phyloP scores from a whole-genome alignment of 2,797 vertebrate genomes.

The Rhinella marina region DNA sequence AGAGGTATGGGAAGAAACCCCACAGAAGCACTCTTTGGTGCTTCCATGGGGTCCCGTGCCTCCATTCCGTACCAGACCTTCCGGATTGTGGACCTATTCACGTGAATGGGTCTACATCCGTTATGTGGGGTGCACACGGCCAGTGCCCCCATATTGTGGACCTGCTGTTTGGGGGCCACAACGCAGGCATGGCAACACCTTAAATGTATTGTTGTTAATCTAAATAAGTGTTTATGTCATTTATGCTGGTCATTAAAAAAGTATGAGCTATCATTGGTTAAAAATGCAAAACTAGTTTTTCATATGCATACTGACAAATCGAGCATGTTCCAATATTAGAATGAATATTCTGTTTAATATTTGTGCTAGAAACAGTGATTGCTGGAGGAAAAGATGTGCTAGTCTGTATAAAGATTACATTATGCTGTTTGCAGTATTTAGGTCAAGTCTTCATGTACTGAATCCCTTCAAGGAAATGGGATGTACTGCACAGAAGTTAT shows the following conservation, averaged over 20 bases:
- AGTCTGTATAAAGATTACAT: constrained; percentile 49
- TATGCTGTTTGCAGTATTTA: constrained; percentile 57
- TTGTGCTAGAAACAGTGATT: constrained; percentile 2
- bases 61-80: no score
- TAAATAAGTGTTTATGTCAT: not conserved
- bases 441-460: constrained; percentile 54
- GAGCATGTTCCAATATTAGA: constrained; percentile 1
- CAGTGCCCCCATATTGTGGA: no score
- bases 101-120: no score
- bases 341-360: not conserved
- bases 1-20: no score
- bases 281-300: not conserved
- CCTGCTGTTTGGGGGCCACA: no score
- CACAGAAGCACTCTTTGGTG: no score
- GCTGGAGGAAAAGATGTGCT: constrained; percentile 36
- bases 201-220: not conserved
- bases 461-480: constrained; percentile 57
- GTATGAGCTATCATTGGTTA: not conserved
- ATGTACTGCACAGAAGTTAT: constrained; percentile 38
- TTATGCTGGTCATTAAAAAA: not conserved
- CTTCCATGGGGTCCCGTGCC: no score
- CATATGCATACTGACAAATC: not conserved
- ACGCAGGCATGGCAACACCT: no score
- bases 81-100: no score
- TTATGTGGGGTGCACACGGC: no score